These are phyloP conservation scores for Unio delphinus DNA, from an alignment of 2,888 invertebrate species.

Conservation along the genomic window DNA sequence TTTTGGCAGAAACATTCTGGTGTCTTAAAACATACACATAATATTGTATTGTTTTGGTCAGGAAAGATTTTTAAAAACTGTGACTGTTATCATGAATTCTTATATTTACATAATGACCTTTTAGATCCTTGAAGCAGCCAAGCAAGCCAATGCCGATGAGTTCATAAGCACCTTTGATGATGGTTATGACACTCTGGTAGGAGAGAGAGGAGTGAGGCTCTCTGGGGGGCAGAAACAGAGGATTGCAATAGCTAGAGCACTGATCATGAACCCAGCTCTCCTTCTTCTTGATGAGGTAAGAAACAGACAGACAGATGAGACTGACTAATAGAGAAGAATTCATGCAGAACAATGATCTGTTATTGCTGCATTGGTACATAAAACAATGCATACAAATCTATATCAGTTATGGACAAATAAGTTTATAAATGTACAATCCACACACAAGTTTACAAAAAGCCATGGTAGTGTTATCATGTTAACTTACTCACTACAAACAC, in stretches of 20 bases:
- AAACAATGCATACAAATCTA: too few species aligned
- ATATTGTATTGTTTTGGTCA: too few species aligned
- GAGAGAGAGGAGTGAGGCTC: slow-evolving; percentile 67
- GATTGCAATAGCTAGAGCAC: slow-evolving; percentile 65
- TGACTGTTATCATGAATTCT: not conserved
- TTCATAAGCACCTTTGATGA: slow-evolving; percentile 65
- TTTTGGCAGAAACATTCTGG: not conserved
- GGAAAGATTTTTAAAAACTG: not conserved
- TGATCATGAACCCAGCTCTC: slow-evolving; percentile 67
- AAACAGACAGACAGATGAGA: not conserved
- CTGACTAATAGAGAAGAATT: too few species aligned
- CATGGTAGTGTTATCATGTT: too few species aligned
- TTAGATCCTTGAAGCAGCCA: slow-evolving; percentile 63
- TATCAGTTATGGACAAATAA: too few species aligned
- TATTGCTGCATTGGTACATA: too few species aligned
- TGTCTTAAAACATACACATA: not conserved
- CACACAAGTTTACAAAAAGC: too few species aligned
- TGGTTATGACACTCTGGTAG: slow-evolving; percentile 67
- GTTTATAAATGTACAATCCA: too few species aligned
- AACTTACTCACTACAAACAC: too few species aligned
- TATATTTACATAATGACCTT: slow-evolving; percentile 4
- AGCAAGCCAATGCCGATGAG: slow-evolving; percentile 69
- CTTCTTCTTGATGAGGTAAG: slow-evolving; percentile 67
- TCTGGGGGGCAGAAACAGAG: slow-evolving; percentile 70
- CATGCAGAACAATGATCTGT: too few species aligned